A percentile compares a stretch with the other conserved stretches of the same genome.
Conservation (phyloP, 2,888 invertebrate species). For the Pristionchus fissidentatus region DNA sequence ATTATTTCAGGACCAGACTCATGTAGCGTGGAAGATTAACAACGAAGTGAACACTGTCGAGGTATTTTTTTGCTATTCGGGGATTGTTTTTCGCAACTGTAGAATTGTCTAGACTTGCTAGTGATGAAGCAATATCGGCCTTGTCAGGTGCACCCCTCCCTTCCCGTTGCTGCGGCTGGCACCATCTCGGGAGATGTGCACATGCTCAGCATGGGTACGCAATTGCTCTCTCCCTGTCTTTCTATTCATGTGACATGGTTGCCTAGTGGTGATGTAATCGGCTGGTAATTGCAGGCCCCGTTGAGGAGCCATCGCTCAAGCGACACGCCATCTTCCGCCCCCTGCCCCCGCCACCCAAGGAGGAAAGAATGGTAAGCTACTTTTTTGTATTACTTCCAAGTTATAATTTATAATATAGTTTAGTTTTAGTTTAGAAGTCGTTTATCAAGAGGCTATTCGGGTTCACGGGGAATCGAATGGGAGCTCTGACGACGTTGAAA, state of each 20-base stretch:
- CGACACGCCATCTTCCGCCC: background rate
- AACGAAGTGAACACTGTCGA: slow-evolving; percentile 37
- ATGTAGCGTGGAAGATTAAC: background rate
- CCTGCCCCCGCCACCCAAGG: slow-evolving; percentile 28
- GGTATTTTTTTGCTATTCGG: background rate
- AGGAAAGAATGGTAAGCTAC: slow-evolving; percentile 33
- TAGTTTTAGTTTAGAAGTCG: no score
- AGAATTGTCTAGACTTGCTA: background rate
- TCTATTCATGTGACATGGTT: background rate
- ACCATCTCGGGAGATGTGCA: slow-evolving; percentile 37
- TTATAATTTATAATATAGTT: no score
- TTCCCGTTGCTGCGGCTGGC: slow-evolving; percentile 35
- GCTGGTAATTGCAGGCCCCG: slow-evolving; percentile 1
- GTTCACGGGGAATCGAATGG: no score
- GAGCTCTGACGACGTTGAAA: no score
- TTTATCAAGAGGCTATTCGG: no score
- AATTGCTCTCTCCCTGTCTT: no score
- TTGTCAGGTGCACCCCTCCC: background rate
- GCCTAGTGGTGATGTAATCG: background rate
- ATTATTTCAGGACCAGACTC: slow-evolving; percentile 29
- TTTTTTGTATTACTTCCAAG: background rate
- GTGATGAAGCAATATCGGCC: background rate
- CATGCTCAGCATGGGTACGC: slow-evolving; percentile 42
- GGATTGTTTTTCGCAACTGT: background rate
- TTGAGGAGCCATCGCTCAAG: slow-evolving; percentile 28